Evolutionary conservation across 2,797 vertebrate genomes (phyloP), one percentile per base, ranked within the genome.

Genomic region (Cygnus olor): DNA sequence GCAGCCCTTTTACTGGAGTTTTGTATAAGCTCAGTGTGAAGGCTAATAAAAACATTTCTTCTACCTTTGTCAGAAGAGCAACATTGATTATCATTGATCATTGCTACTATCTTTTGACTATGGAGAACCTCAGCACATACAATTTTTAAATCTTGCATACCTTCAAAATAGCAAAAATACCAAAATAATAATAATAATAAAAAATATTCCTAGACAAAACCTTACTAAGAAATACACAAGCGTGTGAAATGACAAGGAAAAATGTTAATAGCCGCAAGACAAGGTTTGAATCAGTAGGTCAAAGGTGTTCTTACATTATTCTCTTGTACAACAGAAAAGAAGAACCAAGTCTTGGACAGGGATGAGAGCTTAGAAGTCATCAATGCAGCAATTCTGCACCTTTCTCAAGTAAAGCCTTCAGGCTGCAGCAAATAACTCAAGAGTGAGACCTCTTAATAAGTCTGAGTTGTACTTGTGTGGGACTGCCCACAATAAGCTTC

Each of bases 251-350:
- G 73, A 60, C 38, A 74, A 42, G n/a, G 17, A 85, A 44, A 32
- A 47, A 47, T 4, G 14, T 20, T 45, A 80, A 57, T 3, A 82
- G 28, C 19, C n/a, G 21, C 25, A 79, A 53, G 71, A 44, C 21
- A 81, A 72, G 81, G 38, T 56, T 7, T 56, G 19, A 61, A 77
- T 61, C 40, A 27, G 30, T 42, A 69, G n/a, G 38, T 93, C 38
- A 78, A 57, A 58, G 57, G 8, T 36, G 8, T 58, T 34, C 42
- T 34, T 60, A 25, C 4, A 4, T 60, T 79, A 58, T 51, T 47
- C 27, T 45, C 6, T 11, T 13, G 7, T 45, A 82, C 2, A 0
- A 38, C 0, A 68, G 34, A 18, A 72, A 34, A 47, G n/a, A 53
- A 51, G 22, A 54, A 36, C 20, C 2, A 6, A 6, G 9, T 9